Base-by-base conservation (phyloP, 2,797 vertebrate genomes). In the Microchirus variegatus region DNA sequence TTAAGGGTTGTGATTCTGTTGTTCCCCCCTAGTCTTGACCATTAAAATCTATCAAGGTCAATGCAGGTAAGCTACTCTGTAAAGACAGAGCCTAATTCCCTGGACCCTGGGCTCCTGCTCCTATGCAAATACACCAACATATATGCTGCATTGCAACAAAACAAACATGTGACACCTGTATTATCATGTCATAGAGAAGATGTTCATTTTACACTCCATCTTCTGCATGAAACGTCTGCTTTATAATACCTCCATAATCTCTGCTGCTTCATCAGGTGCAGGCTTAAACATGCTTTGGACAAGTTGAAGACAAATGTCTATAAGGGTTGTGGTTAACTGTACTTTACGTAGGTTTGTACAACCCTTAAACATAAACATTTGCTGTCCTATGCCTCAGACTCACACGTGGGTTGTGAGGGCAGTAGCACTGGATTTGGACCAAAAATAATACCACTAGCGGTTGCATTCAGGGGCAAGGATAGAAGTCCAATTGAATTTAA, bases 241-340 rank as follows among this genome's bases (percentile, higher is more conserved):
- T 44, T 45, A 22, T 12, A 31, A 40, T 38, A 22, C 50, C 70
- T 41, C 1, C 12, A 15, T 56, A 50, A 58, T 53, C 15, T 52
- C 49, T 49, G 56, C 47, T 41, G 11, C 58, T 11, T 63, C 49
- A 46, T 70, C 60, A 61, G 53, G 35, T 63, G 49, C 8, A 80
- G 37, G 75, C 59, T 73, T 38, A 36, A 79, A 83, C 81, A 70
- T 69, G 81, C 70, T 53, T 36, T 49, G 45, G 54, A 53, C 41
- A 37, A 63, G 35, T 55, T 46, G 18, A 42, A 58, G 38, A 50
- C 51, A 69, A 65, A 66, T 74, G 53, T 61, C 18, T 67, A 12
- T 10, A 26, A 17, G 42, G 40, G 7, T 59, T 66, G 15, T n/a
- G 17, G 7, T 53, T 35, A 14, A 41, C 15, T 61, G 44, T 40